These are phyloP conservation scores for Idaea aversata DNA, from an alignment of 2,888 invertebrate species.

Conservation along the genomic window DNA sequence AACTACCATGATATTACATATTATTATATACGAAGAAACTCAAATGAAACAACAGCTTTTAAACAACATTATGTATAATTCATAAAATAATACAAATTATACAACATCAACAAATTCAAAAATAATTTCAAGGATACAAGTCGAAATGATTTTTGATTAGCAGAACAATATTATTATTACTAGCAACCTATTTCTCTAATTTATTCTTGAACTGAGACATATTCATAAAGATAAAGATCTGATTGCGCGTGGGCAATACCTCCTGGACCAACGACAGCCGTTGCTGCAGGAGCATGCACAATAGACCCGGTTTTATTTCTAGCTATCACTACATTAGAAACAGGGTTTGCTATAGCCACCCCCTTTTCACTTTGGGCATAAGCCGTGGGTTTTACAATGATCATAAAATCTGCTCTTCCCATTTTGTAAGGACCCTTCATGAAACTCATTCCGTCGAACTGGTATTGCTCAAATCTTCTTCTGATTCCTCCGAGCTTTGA, in stretches of 20 bases:
- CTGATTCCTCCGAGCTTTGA: slow-evolving; percentile 42
- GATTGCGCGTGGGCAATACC: slow-evolving; percentile 89
- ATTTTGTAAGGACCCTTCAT: slow-evolving; percentile 39
- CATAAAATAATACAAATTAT: slow-evolving; percentile 1
- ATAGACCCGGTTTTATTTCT: slow-evolving; percentile 82
- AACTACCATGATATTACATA: too few relatives aligned
- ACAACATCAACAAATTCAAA: slow-evolving; percentile 39
- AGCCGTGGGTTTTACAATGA: slow-evolving; percentile 82
- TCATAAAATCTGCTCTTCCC: slow-evolving; percentile 44
- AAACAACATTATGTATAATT: background rate
- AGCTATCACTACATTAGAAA: slow-evolving; percentile 83
- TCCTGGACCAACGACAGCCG: slow-evolving; percentile 87
- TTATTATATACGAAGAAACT: too few relatives aligned
- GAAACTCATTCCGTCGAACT: slow-evolving; percentile 56
- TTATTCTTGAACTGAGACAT: slow-evolving; percentile 39
- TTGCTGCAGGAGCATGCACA: slow-evolving; percentile 83
- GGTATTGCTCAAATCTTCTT: slow-evolving; percentile 46
- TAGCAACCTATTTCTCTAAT: slow-evolving; percentile 16
- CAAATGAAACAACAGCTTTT: background rate
- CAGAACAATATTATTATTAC: slow-evolving; percentile 15
- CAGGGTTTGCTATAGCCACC: slow-evolving; percentile 84
- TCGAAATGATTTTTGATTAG: slow-evolving; percentile 63
- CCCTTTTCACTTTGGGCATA: slow-evolving; percentile 83
- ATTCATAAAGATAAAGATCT: slow-evolving; percentile 82
- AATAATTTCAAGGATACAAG: slow-evolving; percentile 59